Evolutionary conservation across 2,113 vertebrate genomes (phyloP).

Genomic region (Proteles cristata): DNA sequence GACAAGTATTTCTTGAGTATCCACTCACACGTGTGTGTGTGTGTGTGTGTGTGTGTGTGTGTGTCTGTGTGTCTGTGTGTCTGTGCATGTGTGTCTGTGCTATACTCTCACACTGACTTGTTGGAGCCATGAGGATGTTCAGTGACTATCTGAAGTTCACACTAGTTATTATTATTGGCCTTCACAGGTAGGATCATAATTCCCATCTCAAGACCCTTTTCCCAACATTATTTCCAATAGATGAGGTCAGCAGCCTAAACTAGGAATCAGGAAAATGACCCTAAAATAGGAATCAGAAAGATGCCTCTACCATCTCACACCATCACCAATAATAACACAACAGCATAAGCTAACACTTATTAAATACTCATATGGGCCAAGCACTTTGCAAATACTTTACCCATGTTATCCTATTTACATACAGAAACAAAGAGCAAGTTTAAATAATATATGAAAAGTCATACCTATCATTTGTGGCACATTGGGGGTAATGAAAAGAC

Average conservation of each 20-base stretch:
- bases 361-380: background rate
- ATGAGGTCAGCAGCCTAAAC: background rate
- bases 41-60: background rate
- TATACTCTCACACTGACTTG: background rate
- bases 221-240: background rate
- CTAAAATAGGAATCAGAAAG: too few species aligned
- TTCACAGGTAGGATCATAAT: background rate
- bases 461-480: background rate
- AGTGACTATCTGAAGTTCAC: background rate
- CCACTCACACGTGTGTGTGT: background rate
- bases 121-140: background rate
- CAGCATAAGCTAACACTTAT: background rate
- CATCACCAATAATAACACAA: background rate
- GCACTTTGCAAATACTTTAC: background rate
- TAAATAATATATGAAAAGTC: background rate
- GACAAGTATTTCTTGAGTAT: background rate
- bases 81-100: too few species aligned
- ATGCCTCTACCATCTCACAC: background rate
- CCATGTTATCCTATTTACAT: background rate
- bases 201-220: background rate
- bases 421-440: background rate
- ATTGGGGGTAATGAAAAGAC: background rate
- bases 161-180: background rate
- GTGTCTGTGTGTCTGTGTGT: background rate
- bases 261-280: background rate